Base-by-base conservation (phyloP, 2,113 vertebrate species). In the Gila orcuttii region DNA sequence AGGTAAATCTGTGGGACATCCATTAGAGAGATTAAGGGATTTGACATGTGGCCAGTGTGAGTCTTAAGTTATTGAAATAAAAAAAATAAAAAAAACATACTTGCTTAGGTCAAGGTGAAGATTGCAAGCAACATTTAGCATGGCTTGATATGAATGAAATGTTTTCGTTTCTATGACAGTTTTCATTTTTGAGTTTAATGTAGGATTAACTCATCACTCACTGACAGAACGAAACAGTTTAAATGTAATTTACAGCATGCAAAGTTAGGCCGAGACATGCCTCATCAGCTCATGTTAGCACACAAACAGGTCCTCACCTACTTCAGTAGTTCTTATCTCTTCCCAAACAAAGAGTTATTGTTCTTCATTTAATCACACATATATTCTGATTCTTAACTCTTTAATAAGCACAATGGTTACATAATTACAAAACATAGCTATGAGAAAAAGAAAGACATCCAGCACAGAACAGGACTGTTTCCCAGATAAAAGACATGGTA, bases 391-490 rank as follows among this genome's bases (percentile, higher is more conserved):
- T n/a, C 74, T 83, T 60, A 77, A 87, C 57, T 69, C 79, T 73
- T 82, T 69, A 75, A 83, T 85, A 84, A 86, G 81, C 60, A 28
- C 21, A 33, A 75, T 87, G 77, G 86, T 84, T 86, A 84, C 66
- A 68, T 42, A 68, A 83, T 75, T 59, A n/a, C 69, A 86, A 19
- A 82, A 57, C 76, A 55, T 31, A 52, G 66, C 59, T 80, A 74
- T 75, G 55, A 80, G 73, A 69, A n/a, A 25, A 31, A 55, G 62
- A 55, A 6, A 76, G 47, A 13, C 59, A 66, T 73, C 57, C 25
- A 79, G 59, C 45, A 76, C 68, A 78, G 13, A 17, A 47, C 36
- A 77, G 81, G 50, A 57, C 19, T 86, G 64, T 42, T 12, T 68
- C 33, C 39, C 10, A 73, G 79, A 83, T 79, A 47, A 73, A 87